These are phyloP conservation scores for Phalangium opilio DNA, from an alignment of 2,888 invertebrate genomes.

Conservation along the genomic window DNA sequence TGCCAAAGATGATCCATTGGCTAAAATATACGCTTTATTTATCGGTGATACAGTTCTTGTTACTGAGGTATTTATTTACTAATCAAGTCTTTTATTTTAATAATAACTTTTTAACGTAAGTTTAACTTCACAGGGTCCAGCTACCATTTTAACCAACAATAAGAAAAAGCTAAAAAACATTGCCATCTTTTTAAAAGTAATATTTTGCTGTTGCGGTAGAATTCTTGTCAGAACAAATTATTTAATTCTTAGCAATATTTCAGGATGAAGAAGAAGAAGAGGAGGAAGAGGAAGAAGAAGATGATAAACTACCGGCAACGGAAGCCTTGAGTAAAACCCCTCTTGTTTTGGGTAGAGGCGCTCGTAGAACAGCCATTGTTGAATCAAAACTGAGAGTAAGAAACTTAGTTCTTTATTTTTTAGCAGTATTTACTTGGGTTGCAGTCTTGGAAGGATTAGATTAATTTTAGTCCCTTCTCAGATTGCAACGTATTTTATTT, in stretches of 20 bases:
- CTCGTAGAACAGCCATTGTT: constrained; percentile 70
- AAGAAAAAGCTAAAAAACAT: constrained; percentile 92
- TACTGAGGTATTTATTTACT: constrained; percentile 47
- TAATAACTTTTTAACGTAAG: neutral
- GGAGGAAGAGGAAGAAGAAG: constrained; percentile 45
- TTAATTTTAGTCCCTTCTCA: too few relatives aligned
- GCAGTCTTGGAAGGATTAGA: neutral
- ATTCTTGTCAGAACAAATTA: too few relatives aligned
- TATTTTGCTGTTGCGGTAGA: constrained; percentile 4
- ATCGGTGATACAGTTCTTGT: constrained; percentile 95
- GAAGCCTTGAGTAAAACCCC: constrained; percentile 30
- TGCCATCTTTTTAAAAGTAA: constrained; percentile 70
- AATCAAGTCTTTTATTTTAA: neutral
- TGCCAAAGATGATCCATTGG: constrained; percentile 55
- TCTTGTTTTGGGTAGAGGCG: constrained; percentile 59
- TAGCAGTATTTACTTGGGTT: too few relatives aligned
- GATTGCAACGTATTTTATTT: too few relatives aligned
- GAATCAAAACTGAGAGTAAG: constrained; percentile 69
- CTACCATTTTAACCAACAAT: constrained; percentile 69
- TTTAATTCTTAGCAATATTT: constrained; percentile 5
- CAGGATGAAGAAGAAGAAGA: constrained; percentile 44
- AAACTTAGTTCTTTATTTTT: constrained; percentile 1
- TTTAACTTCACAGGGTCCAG: constrained; percentile 42
- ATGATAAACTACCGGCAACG: constrained; percentile 7
- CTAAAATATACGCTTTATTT: constrained; percentile 80